phyloP scores from a whole-genome alignment of 1,140 invertebrate genomes.

The Cylas formicarius region DNA sequence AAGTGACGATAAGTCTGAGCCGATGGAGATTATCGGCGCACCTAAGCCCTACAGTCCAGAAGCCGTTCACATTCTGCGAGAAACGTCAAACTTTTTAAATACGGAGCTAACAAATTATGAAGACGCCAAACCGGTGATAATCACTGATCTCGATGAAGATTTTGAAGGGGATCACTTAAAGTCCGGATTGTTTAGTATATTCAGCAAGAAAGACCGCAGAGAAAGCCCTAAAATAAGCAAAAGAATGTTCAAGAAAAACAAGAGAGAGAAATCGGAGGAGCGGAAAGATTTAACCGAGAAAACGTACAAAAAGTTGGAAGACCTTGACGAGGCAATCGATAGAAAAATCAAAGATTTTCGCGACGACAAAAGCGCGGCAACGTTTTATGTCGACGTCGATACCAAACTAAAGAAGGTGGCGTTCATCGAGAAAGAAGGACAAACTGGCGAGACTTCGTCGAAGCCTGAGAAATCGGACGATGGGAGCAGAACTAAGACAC shows the following conservation, averaged over 20 bases:
- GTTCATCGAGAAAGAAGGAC: too few species aligned
- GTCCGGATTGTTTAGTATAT: slow-evolving; percentile 27
- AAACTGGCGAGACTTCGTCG: too few species aligned
- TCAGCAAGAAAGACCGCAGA: slow-evolving; percentile 24
- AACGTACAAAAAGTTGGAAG: slow-evolving; percentile 18
- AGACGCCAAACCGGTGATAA: slow-evolving; percentile 21
- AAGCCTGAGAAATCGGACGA: too few species aligned
- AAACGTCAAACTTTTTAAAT: slow-evolving; percentile 27
- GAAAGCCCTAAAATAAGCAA: slow-evolving; percentile 24
- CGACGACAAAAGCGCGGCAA: neutral
- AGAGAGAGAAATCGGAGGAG: slow-evolving; percentile 20
- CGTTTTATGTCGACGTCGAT: neutral
- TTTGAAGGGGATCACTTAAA: slow-evolving; percentile 16
- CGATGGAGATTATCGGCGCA: slow-evolving; percentile 4
- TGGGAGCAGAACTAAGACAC: too few species aligned
- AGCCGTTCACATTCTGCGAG: slow-evolving; percentile 23
- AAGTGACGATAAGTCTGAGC: neutral
- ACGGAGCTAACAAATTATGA: slow-evolving; percentile 30
- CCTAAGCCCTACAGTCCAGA: slow-evolving; percentile 14
- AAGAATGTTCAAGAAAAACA: slow-evolving; percentile 27
- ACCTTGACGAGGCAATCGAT: slow-evolving; percentile 17
- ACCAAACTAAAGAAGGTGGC: slow-evolving; percentile 11
- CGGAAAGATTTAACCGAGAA: slow-evolving; percentile 8
- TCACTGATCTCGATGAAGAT: slow-evolving; percentile 26
- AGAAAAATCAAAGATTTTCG: slow-evolving; percentile 7